These are phyloP conservation scores for Diorhabda sublineata DNA, from an alignment of 1,140 invertebrate species.

Conservation along the genomic window DNA sequence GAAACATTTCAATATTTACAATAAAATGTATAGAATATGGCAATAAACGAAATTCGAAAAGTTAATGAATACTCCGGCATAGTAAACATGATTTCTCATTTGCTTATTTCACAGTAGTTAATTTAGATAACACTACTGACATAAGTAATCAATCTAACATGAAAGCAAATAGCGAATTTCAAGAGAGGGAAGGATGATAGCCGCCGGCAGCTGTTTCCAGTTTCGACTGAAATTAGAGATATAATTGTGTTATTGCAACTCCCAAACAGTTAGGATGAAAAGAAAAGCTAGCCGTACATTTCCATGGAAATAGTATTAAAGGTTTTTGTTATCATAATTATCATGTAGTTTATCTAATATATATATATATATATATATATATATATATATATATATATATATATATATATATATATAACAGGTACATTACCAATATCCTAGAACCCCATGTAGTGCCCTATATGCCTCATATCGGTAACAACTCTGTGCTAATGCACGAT, in stretches of 20 bases:
- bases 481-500: no score
- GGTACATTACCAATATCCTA: no score
- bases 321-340: no score
- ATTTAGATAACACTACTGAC: constrained; percentile 24
- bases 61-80: not conserved
- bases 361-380: no score
- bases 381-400: no score
- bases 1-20: not conserved
- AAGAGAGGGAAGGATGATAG: constrained; percentile 14
- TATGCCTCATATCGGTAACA: no score
- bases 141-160: constrained; percentile 26
- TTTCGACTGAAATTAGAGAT: constrained; percentile 24
- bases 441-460: no score
- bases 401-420: no score
- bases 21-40: not conserved
- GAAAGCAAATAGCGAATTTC: constrained; percentile 13
- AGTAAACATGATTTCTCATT: constrained; percentile 14
- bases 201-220: constrained; percentile 18
- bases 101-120: constrained; percentile 13
- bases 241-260: constrained; percentile 30
- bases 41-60: not conserved
- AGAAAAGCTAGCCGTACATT: no score
- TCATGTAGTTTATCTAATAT: no score
- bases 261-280: not conserved
- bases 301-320: no score